Percentiles rank a stretch among this genome's conserved stretches.
phyloP scores from a whole-genome alignment of 2,113 vertebrate species.

The Chunga burmeisteri region DNA sequence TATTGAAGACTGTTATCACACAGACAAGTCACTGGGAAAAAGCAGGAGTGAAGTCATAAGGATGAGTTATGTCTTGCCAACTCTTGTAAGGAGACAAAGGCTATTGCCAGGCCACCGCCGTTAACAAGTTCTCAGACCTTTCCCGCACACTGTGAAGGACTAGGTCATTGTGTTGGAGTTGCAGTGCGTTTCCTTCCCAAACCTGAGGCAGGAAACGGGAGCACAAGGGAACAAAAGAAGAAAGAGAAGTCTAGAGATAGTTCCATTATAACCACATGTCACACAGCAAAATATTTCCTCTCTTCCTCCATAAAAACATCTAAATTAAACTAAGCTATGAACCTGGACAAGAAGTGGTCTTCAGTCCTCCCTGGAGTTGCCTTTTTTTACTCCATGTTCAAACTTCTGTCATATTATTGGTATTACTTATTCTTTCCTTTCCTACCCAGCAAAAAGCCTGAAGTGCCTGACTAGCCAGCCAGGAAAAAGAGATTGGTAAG shows the following conservation, averaged over 20 bases:
- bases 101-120: background rate
- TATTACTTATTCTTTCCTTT: background rate
- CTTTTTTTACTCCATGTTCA: background rate
- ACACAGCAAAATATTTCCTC: slow-evolving; percentile 16
- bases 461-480: background rate
- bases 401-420: background rate
- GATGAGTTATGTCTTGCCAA: background rate
- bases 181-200: slow-evolving; percentile 29
- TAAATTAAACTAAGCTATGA: background rate
- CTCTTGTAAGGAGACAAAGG: background rate
- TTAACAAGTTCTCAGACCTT: slow-evolving; percentile 1
- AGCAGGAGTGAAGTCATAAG: background rate
- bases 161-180: slow-evolving; percentile 15
- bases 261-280: background rate
- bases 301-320: background rate
- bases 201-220: slow-evolving; percentile 43
- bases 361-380: background rate
- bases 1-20: background rate
- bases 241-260: slow-evolving; percentile 20
- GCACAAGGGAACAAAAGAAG: slow-evolving; percentile 36
- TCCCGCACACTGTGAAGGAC: background rate
- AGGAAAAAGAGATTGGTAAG: background rate
- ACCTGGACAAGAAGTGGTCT: background rate
- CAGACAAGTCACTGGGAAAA: background rate
- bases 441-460: background rate